Evolutionary conservation across 2,888 invertebrate genomes (phyloP), one percentile per base, ranked within the genome.

Genomic region (Melanargia galathea): DNA sequence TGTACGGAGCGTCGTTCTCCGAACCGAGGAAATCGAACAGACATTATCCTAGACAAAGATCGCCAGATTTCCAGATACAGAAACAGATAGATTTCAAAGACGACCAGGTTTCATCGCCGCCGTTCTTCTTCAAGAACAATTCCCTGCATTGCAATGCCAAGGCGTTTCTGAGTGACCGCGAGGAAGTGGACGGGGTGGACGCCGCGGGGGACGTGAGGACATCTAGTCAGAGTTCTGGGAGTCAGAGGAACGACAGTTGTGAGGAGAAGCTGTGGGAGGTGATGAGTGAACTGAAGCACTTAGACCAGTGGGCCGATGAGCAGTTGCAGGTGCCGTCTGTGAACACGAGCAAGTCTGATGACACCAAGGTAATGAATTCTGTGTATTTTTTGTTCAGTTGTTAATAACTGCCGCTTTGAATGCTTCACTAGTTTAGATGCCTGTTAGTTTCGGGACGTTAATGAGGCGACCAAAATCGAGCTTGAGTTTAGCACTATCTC

Each of bases 221-320:
- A 48, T 80, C 82, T 76, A 84, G 85, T 81, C 82, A 77, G 24
- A 69, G 68, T 59, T 78, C 81, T 0, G 72, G 69, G n/a, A 75
- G 70, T 60, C 65, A 64, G 20, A 83, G 77, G 59, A 75, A 80
- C 52, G 80, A 77, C 18, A 78, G 75, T 56, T 74, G 77, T 56
- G 84, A 84, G 51, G 87, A 83, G 11, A 87, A 86, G 66, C 74
- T 90, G 40, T 83, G 83, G 82, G 90, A 90, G 66, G 87, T 87
- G 69, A 87, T 90, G 87, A 84, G 81, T 43, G 90, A 90, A 70
- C 67, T 91, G 71, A 86, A 85, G 60, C 81, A 80, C 67, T 83
- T 90, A 35, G 90, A 90, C 68, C 80, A 80, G 68, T 90, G 90
- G 89, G 90, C 89, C 0, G 90, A 90, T 62, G 89, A 90, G 64